Evolutionary conservation across 1,140 invertebrate genomes (phyloP), one percentile per base, ranked within the genome.

Genomic region (Drosophila saltans): DNA sequence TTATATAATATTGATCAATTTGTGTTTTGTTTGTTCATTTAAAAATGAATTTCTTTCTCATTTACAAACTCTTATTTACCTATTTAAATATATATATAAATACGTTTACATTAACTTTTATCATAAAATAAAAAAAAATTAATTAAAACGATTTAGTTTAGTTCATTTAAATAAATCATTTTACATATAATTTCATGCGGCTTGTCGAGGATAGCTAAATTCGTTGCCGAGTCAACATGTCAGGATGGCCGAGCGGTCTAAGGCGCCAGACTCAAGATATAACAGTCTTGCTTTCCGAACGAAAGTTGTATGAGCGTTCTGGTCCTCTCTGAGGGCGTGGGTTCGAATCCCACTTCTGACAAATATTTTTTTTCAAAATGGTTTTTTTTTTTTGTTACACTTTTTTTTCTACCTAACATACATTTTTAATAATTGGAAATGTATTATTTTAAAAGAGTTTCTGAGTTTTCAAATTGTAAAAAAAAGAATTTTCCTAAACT

Each of bases 331-430:
- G 95, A 95, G 95, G 95, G 95, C 95, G 95, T 96, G 95, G 95
- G 95, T 96, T 96, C 95, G 95, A 96, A 96, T 96, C 95, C 95
- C 95, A 96, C 95, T 96, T 95, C 95, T 96, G 95, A 96, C 95
- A 96, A 93, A 93, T 65, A 69, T 91, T 92, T 94, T 94, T 94
- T 81, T 67, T 77, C 30, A 1, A 21, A 30, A 30, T 4, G 4
- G 0, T 30, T 30, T 2, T 30, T 30, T 30, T 30, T 30, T 30
- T 30, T 30, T 30, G 28, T 30, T 16, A 16, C 16, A 16, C 16
- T 16, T 16, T 16, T 16, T 16, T 16, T 16, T 16, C 16, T 16
- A 16, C 16, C 16, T 16, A 16, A 16, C 16, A 16, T 16, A 16
- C 16, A 16, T 16, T 16, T 16, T 16, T 16, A 16, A 16, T 16